A percentile compares a stretch with the other conserved stretches of the same genome.
Conservation (phyloP, 2,797 vertebrate species). For the Coccyzus lansbergi region DNA sequence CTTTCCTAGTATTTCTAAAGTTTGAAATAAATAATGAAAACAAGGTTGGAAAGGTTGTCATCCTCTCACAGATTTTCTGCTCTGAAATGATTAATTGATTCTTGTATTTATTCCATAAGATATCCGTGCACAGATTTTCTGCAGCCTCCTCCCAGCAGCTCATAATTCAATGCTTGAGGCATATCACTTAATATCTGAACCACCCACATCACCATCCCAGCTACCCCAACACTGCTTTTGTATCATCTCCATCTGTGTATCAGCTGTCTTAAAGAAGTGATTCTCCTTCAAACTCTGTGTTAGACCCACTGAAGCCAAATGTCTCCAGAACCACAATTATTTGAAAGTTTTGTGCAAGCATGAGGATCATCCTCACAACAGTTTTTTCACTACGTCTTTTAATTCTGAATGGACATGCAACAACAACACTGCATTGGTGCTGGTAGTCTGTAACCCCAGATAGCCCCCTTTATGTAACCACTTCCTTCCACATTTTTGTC, state of each 20-base stretch:
- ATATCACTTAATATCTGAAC: background rate
- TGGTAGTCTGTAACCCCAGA: background rate
- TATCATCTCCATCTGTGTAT: background rate
- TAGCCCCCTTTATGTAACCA: background rate
- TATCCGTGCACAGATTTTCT: background rate
- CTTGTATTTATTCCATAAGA: background rate
- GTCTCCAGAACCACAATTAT: background rate
- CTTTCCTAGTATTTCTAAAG: background rate
- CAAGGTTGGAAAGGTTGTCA: background rate
- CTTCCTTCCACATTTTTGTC: slow-evolving; percentile 38
- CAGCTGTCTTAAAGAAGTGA: background rate
- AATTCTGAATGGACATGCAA: background rate
- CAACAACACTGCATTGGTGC: background rate
- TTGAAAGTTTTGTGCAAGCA: background rate
- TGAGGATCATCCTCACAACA: background rate
- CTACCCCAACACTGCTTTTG: background rate
- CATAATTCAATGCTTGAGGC: background rate
- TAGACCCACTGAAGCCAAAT: background rate
- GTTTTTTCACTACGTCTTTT: background rate
- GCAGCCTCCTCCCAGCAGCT: background rate
- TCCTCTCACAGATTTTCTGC: background rate
- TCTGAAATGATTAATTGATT: background rate
- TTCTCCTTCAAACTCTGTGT: background rate
- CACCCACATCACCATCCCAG: background rate
- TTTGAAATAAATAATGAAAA: background rate